Evolutionary conservation across 2,797 vertebrate species (phyloP), one percentile per base, ranked within the genome.

Genomic region (Apogon talboti): DNA sequence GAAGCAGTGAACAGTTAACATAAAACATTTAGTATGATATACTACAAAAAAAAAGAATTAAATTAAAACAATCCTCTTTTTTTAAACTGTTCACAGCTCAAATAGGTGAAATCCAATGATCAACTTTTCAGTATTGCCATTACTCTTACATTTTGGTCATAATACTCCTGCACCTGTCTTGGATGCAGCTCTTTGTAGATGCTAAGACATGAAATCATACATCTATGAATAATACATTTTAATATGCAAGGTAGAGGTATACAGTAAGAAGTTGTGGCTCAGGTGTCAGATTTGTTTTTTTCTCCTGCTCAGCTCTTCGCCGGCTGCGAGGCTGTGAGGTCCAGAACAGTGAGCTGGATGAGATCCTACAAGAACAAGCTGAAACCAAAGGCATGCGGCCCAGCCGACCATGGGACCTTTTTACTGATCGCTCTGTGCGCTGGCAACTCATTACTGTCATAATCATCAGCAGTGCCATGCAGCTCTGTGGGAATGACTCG

Each of bases 401-500:
- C 0, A 89, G 82, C 53, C 83, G 76, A 2, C 95, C 93, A 0
- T 95, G 94, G 94, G 94, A 96, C 48, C 93, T 97, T 7, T 87
- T 96, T 19, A 48, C 37, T 11, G 95, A 95, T 13, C 90, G 66
- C 4, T 80, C 89, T 0, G 73, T 95, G 52, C 92, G 94, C 84
- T 93, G 95, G 93, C 96, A 96, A 86, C 92, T 97, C 78, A 74
- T 91, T 40, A 92, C 93, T 6, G 80, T 97, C n/a, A 48, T 95
- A 3, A 77, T 96, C 63, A 89, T 96, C 83, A 95, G 95, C 92
- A 95, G 95, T 0, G 95, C 95, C 83, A 95, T 96, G 96, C 96
- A 97, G 87, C 95, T 98, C 64, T 97, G 96, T 0, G 95, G 96
- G 1, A 97, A 96, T 0, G 95, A 97, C 81, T 94, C 93, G 24